These are phyloP conservation scores for Galerucella calmariensis DNA, from an alignment of 2,888 invertebrate species.

Conservation along the genomic window DNA sequence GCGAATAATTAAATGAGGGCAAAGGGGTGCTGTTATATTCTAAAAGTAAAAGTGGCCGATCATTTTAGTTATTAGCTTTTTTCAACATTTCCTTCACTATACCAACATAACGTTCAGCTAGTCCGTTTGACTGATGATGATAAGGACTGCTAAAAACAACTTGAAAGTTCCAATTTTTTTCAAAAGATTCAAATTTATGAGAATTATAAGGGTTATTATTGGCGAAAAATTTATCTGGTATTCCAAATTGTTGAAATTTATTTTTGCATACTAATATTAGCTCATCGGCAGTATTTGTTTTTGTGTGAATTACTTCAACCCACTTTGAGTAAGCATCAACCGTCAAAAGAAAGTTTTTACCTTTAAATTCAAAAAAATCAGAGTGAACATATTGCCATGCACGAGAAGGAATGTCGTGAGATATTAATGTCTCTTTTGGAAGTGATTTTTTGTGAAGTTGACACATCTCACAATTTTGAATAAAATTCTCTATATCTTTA, in stretches of 20 bases:
- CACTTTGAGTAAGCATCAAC: not conserved
- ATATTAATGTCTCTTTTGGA: not conserved
- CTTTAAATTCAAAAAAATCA: not conserved
- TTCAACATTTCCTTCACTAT: constrained; percentile 18
- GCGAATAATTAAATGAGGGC: constrained; percentile 10
- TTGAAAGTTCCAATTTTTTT: not conserved
- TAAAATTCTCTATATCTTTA: not conserved
- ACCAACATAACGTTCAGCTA: constrained; percentile 15
- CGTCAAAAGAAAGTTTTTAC: not conserved
- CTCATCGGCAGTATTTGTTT: not conserved
- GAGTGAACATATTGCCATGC: not conserved
- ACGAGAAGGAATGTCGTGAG: not conserved
- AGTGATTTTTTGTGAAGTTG: not conserved
- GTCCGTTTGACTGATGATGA: not conserved
- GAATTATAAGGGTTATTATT: not conserved
- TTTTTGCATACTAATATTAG: not conserved
- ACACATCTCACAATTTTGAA: not conserved
- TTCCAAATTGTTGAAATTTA: not conserved
- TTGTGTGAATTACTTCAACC: not conserved
- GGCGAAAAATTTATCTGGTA: not conserved
- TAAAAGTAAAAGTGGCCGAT: constrained; percentile 5
- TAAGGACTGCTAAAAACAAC: not conserved
- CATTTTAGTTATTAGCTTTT: constrained; percentile 8
- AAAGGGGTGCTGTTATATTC: constrained; percentile 31
- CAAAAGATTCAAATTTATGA: not conserved